A percentile compares a stretch with the other conserved stretches of the same genome.
Evolutionary conservation across 2,113 vertebrate species (phyloP).

Genomic region (Oreotrochilus melanogaster): DNA sequence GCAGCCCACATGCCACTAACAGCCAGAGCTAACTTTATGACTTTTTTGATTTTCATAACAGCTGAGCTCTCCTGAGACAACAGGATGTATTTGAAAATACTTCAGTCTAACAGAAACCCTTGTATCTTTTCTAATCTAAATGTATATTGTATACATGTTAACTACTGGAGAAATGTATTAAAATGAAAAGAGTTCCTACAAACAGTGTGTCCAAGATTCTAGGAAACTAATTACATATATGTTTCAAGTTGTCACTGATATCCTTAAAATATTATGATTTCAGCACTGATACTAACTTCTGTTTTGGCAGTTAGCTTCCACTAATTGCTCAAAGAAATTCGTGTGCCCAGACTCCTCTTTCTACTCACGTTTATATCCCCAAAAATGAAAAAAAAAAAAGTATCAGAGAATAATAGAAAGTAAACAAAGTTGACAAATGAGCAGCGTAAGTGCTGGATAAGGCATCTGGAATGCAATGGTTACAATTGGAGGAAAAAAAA

Average conservation of each 20-base stretch:
- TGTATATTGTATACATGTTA: background rate
- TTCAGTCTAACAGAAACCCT: background rate
- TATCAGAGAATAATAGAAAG: background rate
- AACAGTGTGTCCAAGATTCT: background rate
- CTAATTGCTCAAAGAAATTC: background rate
- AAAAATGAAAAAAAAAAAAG: background rate
- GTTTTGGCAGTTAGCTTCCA: background rate
- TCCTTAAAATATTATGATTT: background rate
- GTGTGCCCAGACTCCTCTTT: background rate
- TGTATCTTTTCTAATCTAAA: background rate
- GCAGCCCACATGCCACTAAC: background rate
- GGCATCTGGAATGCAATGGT: background rate
- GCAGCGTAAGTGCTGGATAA: background rate
- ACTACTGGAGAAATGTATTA: background rate
- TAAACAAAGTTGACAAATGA: background rate
- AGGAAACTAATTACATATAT: background rate
- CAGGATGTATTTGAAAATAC: background rate
- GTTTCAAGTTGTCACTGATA: background rate
- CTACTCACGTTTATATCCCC: background rate
- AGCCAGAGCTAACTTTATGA: background rate
- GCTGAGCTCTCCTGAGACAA: background rate
- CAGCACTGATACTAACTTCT: background rate
- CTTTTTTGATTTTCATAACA: background rate
- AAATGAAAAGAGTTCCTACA: background rate
- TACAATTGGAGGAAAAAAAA: background rate